Percentiles rank a stretch among this genome's conserved stretches.
phyloP scores from a whole-genome alignment of 1,140 invertebrate genomes.

The Aphidius ervi region DNA sequence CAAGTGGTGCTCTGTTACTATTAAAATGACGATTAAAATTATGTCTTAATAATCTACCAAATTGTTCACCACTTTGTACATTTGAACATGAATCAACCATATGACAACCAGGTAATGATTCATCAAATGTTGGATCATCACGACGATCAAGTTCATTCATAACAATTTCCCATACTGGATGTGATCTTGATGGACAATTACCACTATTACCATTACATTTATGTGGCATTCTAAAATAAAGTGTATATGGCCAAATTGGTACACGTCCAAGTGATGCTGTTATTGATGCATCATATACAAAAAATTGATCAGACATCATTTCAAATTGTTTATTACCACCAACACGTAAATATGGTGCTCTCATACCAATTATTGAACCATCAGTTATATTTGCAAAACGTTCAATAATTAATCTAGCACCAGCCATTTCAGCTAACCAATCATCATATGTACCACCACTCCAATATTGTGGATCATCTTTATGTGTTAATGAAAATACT shows the following conservation, averaged over 20 bases:
- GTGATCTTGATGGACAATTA: slow-evolving; percentile 84
- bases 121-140: slow-evolving; percentile 87
- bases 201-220: slow-evolving; percentile 91
- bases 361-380: slow-evolving; percentile 80
- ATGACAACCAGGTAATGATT: slow-evolving; percentile 86
- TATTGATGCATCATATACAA: slow-evolving; percentile 91
- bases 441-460: slow-evolving; percentile 81
- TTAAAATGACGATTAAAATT: slow-evolving; percentile 92
- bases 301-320: slow-evolving; percentile 94
- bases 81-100: slow-evolving; percentile 93
- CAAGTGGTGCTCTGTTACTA: slow-evolving; percentile 89
- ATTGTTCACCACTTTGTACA: slow-evolving; percentile 84
- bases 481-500: slow-evolving; percentile 90
- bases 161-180: slow-evolving; percentile 93
- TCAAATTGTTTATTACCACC: slow-evolving; percentile 94
- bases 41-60: slow-evolving; percentile 80
- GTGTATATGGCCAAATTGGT: slow-evolving; percentile 92
- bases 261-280: slow-evolving; percentile 83
- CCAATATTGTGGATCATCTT: slow-evolving; percentile 88
- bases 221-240: slow-evolving; percentile 93
- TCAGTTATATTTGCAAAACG: slow-evolving; percentile 89
- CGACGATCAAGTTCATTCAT: slow-evolving; percentile 91
- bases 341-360: slow-evolving; percentile 85
- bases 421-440: slow-evolving; percentile 94
- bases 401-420: slow-evolving; percentile 81